A percentile compares a stretch with the other conserved stretches of the same genome.
These are phyloP conservation scores for Pseudomyrmex gracilis DNA, from an alignment of 1,140 invertebrate species.

Conservation along the genomic window DNA sequence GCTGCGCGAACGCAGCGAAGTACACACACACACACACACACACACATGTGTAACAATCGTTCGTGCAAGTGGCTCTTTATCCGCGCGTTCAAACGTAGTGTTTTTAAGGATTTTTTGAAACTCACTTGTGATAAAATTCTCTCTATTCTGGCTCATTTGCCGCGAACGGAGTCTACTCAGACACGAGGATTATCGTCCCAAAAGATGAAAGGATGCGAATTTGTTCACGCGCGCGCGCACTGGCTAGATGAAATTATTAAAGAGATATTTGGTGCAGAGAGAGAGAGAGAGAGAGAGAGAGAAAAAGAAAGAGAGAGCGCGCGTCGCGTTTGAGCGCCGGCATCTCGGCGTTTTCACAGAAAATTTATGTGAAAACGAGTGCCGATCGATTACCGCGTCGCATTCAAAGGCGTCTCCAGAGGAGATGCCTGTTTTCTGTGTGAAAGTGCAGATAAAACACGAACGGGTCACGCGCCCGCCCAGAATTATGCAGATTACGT, in stretches of 20 bases:
- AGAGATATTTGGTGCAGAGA: constrained; percentile 42
- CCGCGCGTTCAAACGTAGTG: constrained; percentile 35
- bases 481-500: constrained; percentile 58
- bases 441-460: constrained; percentile 54
- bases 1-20: not conserved
- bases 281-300: too few species aligned
- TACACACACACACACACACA: too few species aligned
- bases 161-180: constrained; percentile 55
- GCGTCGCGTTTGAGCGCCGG: constrained; percentile 47
- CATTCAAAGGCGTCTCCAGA: constrained; percentile 41
- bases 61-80: constrained; percentile 16
- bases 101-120: constrained; percentile 51
- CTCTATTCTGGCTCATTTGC: constrained; percentile 57
- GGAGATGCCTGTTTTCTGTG: constrained; percentile 19
- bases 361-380: constrained; percentile 52
- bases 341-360: constrained; percentile 42
- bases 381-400: constrained; percentile 49
- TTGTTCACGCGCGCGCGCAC: constrained; percentile 1
- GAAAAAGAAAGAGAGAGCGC: too few species aligned
- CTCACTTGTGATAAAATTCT: constrained; percentile 55
- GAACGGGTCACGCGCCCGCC: constrained; percentile 8
- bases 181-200: constrained; percentile 56
- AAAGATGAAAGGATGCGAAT: constrained; percentile 54
- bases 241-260: constrained; percentile 54
- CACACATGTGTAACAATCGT: not conserved